Evolutionary conservation across 2,797 vertebrate genomes (phyloP), one percentile per base, ranked within the genome.

Genomic region (Allobates femoralis): DNA sequence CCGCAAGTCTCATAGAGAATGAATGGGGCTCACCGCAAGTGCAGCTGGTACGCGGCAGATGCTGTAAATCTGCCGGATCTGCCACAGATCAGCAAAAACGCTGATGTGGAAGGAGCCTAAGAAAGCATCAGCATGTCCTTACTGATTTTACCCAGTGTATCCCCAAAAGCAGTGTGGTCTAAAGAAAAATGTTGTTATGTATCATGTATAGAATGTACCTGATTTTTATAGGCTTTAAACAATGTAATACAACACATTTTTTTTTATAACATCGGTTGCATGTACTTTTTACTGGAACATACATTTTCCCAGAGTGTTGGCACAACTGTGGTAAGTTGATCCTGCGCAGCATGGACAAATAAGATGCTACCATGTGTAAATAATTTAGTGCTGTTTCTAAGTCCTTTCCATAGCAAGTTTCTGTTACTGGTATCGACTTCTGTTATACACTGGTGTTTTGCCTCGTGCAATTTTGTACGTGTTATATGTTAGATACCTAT

Each of bases 371-470:
- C 55, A 50, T 62, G 60, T 30, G 58, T 86, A 26, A 86, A 86
- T 86, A 81, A 86, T 86, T 86, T 30, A 86, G 41, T 21, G 34
- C 28, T 32, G 76, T 73, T 74, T 75, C 46, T 53, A 14, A 60
- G 67, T 23, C 78, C 23, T 62, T 50, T 82, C 85, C 50, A 37
- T 30, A 30, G 53, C 51, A 12, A 21, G 69, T 56, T 34, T 46
- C 51, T 23, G 58, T 86, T 81, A 76, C 79, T 26, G 53, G 46
- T 18, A 32, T 62, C 5, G 37, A 1, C 26, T 81, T 71, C 55
- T 41, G 28, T 26, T 15, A 81, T 81, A 53, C 56, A 51, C 26
- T 23, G 26, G 28, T 76, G 85, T 55, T 30, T 51, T 75, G 41
- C 41, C 32, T 73, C 34, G 64, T 71, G 58, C 18, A 64, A 23